Percentiles rank a stretch among this genome's conserved stretches.
Conservation (phyloP, 2,888 invertebrate species). For the Apamea epomidion region DNA sequence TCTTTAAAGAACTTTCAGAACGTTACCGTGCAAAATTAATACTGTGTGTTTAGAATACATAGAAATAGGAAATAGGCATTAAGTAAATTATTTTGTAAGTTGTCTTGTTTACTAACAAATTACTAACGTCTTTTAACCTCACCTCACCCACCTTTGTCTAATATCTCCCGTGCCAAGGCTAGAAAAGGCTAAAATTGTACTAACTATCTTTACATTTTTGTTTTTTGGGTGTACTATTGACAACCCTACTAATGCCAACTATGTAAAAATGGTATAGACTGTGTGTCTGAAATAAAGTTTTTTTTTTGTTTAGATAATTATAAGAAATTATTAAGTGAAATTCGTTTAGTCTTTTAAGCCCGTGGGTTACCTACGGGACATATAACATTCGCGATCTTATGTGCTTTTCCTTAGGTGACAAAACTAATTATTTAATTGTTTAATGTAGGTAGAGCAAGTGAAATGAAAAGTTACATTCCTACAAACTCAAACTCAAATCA, state of each 20-base stretch:
- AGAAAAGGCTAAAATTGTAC: too few species aligned
- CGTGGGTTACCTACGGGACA: not conserved
- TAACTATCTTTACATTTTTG: not conserved
- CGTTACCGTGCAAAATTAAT: not conserved
- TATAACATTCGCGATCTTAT: not conserved
- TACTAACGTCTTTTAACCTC: not conserved
- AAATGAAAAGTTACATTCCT: not conserved
- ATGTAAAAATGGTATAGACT: too few species aligned
- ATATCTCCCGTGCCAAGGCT: not conserved
- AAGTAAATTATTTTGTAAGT: not conserved
- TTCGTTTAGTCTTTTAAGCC: not conserved
- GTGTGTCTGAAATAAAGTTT: too few species aligned
- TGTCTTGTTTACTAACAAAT: not conserved
- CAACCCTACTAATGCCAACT: too few species aligned
- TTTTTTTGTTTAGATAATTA: not conserved
- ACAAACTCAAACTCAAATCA: too few species aligned
- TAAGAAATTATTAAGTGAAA: not conserved
- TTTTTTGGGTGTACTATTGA: too few species aligned
- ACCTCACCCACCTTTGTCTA: not conserved
- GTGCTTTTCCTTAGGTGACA: not conserved
- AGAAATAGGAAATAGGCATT: not conserved
- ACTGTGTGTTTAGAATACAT: too few species aligned
- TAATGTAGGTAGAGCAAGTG: not conserved
- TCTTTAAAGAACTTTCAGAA: not conserved
- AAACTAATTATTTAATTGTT: not conserved